Percentiles rank a stretch among this genome's conserved stretches.
phyloP scores from a whole-genome alignment of 2,113 vertebrate species.

The Megaleporinus macrocephalus region DNA sequence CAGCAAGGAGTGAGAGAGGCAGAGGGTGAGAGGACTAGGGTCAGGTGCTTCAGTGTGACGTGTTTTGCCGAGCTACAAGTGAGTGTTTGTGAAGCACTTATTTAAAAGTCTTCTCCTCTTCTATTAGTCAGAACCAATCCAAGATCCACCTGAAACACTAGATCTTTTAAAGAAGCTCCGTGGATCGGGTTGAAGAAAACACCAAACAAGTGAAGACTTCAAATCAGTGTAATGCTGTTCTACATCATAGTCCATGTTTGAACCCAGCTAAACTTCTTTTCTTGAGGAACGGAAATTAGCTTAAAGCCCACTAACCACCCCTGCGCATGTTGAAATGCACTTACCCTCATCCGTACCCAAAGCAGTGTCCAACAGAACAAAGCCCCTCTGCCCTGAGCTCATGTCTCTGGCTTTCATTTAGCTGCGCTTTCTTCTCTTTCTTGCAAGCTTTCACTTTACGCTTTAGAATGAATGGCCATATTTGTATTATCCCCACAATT shows the following conservation, averaged over 20 bases:
- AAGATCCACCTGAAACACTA: not conserved
- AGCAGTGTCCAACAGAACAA: not conserved
- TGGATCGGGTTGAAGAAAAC: conserved; percentile 1
- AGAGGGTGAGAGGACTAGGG: conserved; percentile 50
- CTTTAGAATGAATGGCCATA: conserved; percentile 31
- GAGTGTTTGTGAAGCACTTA: conserved; percentile 21
- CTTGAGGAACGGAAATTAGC: conserved; percentile 24
- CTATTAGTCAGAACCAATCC: conserved; percentile 10
- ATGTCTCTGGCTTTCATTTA: conserved; percentile 51
- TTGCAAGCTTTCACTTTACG: conserved; percentile 30
- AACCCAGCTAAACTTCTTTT: conserved; percentile 20
- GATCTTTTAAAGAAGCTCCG: not conserved
- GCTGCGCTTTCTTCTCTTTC: conserved; percentile 10
- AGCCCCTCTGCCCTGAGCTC: conserved; percentile 11
- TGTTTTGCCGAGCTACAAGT: conserved; percentile 20
- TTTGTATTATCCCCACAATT: conserved; percentile 48
- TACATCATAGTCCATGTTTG: conserved; percentile 19
- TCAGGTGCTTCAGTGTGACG: not conserved
- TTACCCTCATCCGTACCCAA: conserved; percentile 1
- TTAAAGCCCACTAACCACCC: not conserved
- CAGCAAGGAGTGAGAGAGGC: conserved; percentile 60
- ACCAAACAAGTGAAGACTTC: not conserved
- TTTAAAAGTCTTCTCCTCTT: conserved; percentile 22
- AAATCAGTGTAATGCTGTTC: not conserved
- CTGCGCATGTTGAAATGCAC: not conserved